Evolutionary conservation across 2,797 vertebrate genomes (phyloP), one percentile per base, ranked within the genome.

Genomic region (Mormyrus proboscirostris): DNA sequence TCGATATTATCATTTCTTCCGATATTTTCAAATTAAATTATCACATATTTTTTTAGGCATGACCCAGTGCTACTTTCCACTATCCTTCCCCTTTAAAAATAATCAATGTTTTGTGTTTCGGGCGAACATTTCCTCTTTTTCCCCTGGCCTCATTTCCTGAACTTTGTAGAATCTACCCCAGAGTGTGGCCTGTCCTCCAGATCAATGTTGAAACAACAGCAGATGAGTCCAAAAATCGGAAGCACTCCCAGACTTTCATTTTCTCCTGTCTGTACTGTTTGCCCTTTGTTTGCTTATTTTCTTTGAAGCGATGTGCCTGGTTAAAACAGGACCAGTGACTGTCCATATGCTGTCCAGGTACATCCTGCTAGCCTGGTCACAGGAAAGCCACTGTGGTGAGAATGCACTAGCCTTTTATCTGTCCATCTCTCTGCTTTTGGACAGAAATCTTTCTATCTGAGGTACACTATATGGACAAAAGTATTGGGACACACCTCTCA

Each of bases 91-190:
- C 22, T 53, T 59, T 87, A 25, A 57, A 55, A 29, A 55, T 5
- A 55, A 57, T 33, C 53, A 41, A 16, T 53, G 53, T 53, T 53
- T 55, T 44, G 85, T 41, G 12, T 87, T 86, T 86, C 22, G 0
- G 22, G n/a, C 2, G 22, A 86, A 86, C 84, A 4, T 55, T 86
- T 86, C 84, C 84, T 86, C 29, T 53, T 53, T 33, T 29, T 87
- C 14, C 33, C 85, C 85, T n/a, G 85, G 85, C 85, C 53, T 87
- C 82, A 51, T 84, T 84, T 84, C 82, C 82, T 84, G 82, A 84
- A 84, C 82, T 51, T 84, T 84, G 82, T 49, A 84, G 47, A 51
- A 25, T 49, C 49, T 25, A 12, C n/a, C 44, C 82, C 44, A 50
- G 47, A 84, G 49, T 55, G 84, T 38, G 73, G 41, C 50, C 29